Conservation (phyloP, 2,113 vertebrate species). For the Istiophorus platypterus region DNA sequence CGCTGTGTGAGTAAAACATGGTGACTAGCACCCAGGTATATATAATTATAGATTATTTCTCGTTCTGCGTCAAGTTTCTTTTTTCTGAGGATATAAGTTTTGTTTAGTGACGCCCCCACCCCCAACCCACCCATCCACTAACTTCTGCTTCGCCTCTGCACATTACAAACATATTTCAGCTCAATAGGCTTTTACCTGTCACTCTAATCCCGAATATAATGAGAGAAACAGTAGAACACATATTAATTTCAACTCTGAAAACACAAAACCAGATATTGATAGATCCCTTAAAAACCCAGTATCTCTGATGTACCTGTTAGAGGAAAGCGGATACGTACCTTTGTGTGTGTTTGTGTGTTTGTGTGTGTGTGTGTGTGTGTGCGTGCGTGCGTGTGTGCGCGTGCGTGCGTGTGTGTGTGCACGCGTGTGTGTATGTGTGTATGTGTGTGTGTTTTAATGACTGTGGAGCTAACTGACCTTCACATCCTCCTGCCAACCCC, state of each 20-base stretch:
- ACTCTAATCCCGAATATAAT: not conserved
- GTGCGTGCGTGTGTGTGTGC: too few species aligned
- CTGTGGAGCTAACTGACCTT: slow-evolving; percentile 61
- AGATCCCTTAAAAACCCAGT: not conserved
- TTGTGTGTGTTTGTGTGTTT: slow-evolving; percentile 31
- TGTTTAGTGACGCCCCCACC: fast-evolving
- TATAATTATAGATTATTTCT: not conserved
- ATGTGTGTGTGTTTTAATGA: slow-evolving; percentile 51
- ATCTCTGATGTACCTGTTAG: not conserved
- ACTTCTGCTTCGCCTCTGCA: not conserved
- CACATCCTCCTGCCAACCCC: slow-evolving; percentile 53
- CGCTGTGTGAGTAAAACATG: too few species aligned
- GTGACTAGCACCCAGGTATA: not conserved
- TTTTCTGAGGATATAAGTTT: not conserved
- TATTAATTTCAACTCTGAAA: too few species aligned
- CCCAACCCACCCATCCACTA: too few species aligned
- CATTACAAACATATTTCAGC: not conserved
- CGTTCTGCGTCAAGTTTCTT: not conserved
- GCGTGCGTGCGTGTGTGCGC: too few species aligned
- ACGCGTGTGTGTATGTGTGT: too few species aligned
- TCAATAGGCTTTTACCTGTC: too few species aligned
- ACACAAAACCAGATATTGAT: not conserved
- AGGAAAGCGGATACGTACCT: not conserved
- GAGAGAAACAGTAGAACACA: not conserved
- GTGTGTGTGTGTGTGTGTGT: too few species aligned